phyloP scores from a whole-genome alignment of 2,888 invertebrate genomes.

The Megalurothrips usitatus region DNA sequence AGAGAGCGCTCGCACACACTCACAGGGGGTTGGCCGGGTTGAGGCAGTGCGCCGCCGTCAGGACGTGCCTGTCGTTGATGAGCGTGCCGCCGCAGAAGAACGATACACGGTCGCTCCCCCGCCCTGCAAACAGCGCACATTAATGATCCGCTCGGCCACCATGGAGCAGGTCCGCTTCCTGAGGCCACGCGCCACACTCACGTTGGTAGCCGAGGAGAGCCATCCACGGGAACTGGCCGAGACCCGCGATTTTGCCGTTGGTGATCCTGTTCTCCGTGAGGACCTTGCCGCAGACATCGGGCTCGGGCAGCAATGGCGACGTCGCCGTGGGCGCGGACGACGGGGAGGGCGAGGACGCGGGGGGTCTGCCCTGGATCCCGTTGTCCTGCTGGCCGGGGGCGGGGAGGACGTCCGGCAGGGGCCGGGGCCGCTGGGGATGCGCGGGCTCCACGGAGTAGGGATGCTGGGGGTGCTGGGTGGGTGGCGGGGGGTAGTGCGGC shows the following conservation, averaged over 20 bases:
- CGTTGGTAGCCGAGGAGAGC: conserved; percentile 35
- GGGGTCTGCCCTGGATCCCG: neutral
- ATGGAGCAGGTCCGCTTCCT: neutral
- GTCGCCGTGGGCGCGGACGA: neutral
- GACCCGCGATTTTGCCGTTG: conserved; percentile 33
- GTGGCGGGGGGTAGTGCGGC: neutral
- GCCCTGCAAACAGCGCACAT: neutral
- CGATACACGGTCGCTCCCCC: conserved; percentile 19
- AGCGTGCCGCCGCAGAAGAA: conserved; percentile 35
- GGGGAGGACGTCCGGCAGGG: neutral
- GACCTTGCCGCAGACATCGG: conserved; percentile 33
- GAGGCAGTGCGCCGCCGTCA: conserved; percentile 37
- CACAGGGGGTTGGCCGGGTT: conserved; percentile 25
- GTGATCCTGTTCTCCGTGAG: conserved; percentile 32
- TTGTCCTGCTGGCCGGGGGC: neutral
- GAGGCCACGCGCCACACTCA: conserved; percentile 27
- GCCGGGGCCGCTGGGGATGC: neutral
- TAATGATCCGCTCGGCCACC: neutral
- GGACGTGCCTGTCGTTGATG: conserved; percentile 33
- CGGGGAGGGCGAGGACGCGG: neutral
- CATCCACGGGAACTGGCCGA: conserved; percentile 39
- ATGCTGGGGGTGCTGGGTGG: neutral
- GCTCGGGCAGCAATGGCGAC: conserved; percentile 1
- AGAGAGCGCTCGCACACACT: neutral
- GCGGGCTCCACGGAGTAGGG: neutral